Conservation (phyloP, 2,888 invertebrate genomes). For the Melipona bicolor region DNA sequence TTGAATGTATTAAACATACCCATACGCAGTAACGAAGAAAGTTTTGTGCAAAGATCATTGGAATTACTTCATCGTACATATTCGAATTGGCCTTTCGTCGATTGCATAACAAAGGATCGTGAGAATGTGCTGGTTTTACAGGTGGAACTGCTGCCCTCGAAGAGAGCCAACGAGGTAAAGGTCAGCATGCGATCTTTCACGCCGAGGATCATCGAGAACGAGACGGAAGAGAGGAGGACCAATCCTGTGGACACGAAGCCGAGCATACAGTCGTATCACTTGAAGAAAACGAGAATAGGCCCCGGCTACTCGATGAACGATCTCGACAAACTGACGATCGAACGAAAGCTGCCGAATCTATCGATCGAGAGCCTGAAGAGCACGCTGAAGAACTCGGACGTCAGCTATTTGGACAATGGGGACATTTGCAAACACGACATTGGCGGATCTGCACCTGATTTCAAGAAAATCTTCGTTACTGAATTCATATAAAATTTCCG, state of each 20-base stretch:
- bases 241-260: slow-evolving; percentile 72
- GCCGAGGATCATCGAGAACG: slow-evolving; percentile 79
- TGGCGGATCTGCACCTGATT: slow-evolving; percentile 85
- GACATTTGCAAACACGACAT: slow-evolving; percentile 82
- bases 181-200: slow-evolving; percentile 81
- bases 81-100: slow-evolving; percentile 59
- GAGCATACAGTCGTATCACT: slow-evolving; percentile 78
- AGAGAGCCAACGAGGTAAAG: slow-evolving; percentile 75
- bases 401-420: slow-evolving; percentile 83
- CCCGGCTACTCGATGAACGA: slow-evolving; percentile 83
- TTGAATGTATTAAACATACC: neutral
- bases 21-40: neutral
- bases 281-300: slow-evolving; percentile 76
- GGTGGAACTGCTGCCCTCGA: slow-evolving; percentile 75
- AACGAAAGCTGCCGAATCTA: slow-evolving; percentile 72
- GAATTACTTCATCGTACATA: slow-evolving; percentile 21
- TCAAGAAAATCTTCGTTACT: slow-evolving; percentile 86
- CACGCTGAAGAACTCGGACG: slow-evolving; percentile 79
- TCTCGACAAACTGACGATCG: slow-evolving; percentile 77
- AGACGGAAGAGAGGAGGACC: slow-evolving; percentile 46
- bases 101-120: slow-evolving; percentile 67
- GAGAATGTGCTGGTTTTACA: slow-evolving; percentile 70
- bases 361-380: slow-evolving; percentile 82
- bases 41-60: neutral
- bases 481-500: slow-evolving; percentile 81